Percentiles rank a stretch among this genome's conserved stretches.
These are phyloP conservation scores for Chiloscyllium punctatum DNA, from an alignment of 2,797 vertebrate genomes.

Conservation along the genomic window DNA sequence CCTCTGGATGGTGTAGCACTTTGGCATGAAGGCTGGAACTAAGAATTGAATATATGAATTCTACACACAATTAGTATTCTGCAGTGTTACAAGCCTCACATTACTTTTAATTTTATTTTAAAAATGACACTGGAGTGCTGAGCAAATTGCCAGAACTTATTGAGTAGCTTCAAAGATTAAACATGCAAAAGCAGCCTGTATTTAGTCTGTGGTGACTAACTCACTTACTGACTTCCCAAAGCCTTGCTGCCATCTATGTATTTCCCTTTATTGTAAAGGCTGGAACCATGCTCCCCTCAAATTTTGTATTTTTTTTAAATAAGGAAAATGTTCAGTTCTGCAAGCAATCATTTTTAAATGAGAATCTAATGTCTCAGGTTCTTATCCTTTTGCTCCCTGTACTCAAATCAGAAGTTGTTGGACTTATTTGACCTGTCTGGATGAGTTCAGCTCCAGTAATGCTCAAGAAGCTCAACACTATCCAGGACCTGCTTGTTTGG, in stretches of 20 bases:
- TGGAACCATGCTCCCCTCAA: too few species aligned
- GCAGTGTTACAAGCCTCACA: neutral
- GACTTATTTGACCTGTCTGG: neutral
- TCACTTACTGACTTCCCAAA: neutral
- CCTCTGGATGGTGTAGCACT: neutral
- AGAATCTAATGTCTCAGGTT: too few species aligned
- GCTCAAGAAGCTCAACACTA: neutral
- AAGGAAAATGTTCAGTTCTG: too few species aligned
- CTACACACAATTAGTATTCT: neutral
- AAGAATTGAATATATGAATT: neutral
- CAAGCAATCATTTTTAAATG: too few species aligned
- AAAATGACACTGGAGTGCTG: neutral
- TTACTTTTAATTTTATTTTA: neutral
- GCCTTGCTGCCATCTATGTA: neutral
- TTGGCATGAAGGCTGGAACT: neutral
- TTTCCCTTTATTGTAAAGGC: too few species aligned
- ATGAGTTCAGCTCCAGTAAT: neutral
- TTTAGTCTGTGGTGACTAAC: neutral
- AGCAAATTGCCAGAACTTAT: neutral
- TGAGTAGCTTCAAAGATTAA: neutral
- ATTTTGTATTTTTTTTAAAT: too few species aligned
- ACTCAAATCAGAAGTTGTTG: neutral
- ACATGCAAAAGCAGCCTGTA: neutral
- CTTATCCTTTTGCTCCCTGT: too few species aligned
- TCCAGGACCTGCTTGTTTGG: neutral